These are phyloP conservation scores for Abrostola triplasia DNA, from an alignment of 2,888 invertebrate genomes.

Conservation along the genomic window DNA sequence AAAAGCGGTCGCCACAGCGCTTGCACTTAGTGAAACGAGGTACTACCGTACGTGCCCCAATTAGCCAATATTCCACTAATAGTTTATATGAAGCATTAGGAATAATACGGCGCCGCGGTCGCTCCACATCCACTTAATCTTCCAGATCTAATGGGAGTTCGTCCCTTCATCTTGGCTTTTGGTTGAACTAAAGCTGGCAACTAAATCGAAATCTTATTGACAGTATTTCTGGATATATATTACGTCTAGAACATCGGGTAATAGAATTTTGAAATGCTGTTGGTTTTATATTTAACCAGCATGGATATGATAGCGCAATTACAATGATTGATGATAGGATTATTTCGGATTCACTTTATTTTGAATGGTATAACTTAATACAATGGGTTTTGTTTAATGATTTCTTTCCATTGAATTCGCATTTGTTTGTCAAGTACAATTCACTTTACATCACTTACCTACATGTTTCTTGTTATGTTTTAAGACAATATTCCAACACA, in stretches of 20 bases:
- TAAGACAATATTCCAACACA: too few species aligned
- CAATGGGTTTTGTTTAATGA: too few species aligned
- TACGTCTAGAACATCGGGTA: slow-evolving; percentile 7
- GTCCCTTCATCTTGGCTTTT: slow-evolving; percentile 26
- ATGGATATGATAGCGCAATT: not conserved
- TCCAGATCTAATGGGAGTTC: slow-evolving; percentile 29
- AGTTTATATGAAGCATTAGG: slow-evolving; percentile 53
- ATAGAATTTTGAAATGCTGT: not conserved
- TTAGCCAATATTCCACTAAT: slow-evolving; percentile 62
- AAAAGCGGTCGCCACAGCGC: slow-evolving; percentile 59
- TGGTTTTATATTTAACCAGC: not conserved
- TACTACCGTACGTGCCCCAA: slow-evolving; percentile 55
- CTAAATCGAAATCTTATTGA: slow-evolving; percentile 1
- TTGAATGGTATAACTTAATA: too few species aligned
- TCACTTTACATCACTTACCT: too few species aligned
- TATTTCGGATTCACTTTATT: too few species aligned
- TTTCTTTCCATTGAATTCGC: too few species aligned
- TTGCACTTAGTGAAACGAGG: slow-evolving; percentile 60
- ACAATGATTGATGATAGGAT: not conserved
- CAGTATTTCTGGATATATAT: not conserved
- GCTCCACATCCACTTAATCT: slow-evolving; percentile 39
- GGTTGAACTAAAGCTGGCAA: slow-evolving; percentile 3
- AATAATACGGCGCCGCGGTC: slow-evolving; percentile 44
- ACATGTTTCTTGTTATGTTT: too few species aligned
- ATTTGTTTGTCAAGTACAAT: too few species aligned